Evolutionary conservation across 2,888 invertebrate genomes (phyloP).

Genomic region (Yponomeuta plumbellus): DNA sequence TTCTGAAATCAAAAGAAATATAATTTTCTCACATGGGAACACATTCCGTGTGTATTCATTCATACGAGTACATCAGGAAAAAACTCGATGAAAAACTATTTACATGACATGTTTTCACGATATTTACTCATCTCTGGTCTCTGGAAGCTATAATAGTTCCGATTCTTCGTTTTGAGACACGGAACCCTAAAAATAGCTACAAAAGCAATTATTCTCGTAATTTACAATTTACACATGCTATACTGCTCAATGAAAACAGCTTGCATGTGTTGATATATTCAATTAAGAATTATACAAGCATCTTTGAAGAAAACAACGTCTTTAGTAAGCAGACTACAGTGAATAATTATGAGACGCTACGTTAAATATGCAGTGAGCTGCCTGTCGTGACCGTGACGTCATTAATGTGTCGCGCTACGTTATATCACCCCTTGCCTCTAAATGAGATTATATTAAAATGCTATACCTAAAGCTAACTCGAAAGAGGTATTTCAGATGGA

Average conservation of each 20-base stretch:
- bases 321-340: conserved; percentile 11
- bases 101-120: too few relatives aligned
- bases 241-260: too few relatives aligned
- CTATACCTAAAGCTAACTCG: conserved; percentile 18
- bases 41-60: too few relatives aligned
- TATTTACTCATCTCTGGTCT: too few relatives aligned
- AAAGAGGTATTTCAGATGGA: neutral
- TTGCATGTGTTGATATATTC: neutral
- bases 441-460: conserved; percentile 3
- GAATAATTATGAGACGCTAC: conserved; percentile 17
- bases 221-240: too few relatives aligned
- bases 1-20: too few relatives aligned
- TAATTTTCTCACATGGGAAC: too few relatives aligned
- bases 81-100: too few relatives aligned
- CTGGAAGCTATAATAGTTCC: too few relatives aligned
- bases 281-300: neutral
- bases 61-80: too few relatives aligned
- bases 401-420: conserved; percentile 11
- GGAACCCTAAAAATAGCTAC: neutral
- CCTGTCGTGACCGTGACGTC: conserved; percentile 12
- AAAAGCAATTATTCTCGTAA: too few relatives aligned
- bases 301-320: conserved; percentile 5
- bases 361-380: conserved; percentile 16
- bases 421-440: conserved; percentile 6
- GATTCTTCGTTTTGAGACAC: too few relatives aligned